A percentile compares a stretch with the other conserved stretches of the same genome.
Evolutionary conservation across 2,888 invertebrate species (phyloP).

Genomic region (Neocrepidodera transversa): DNA sequence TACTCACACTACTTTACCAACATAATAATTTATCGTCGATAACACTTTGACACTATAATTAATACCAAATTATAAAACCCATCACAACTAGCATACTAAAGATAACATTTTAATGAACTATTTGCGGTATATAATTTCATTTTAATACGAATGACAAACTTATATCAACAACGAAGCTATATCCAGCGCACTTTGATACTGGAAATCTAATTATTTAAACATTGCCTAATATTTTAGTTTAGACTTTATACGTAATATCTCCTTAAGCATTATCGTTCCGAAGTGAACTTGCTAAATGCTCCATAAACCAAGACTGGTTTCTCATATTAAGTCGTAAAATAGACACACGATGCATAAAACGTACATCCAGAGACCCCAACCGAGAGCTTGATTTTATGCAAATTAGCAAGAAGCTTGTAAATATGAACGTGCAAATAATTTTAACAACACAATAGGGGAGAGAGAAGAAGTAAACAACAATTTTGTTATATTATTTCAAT

Average conservation of each 20-base stretch:
- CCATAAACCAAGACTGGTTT: conserved; percentile 28
- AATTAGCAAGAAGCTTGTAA: conserved; percentile 31
- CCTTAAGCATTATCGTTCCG: conserved; percentile 16
- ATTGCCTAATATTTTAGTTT: conserved; percentile 19
- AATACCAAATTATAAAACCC: no score
- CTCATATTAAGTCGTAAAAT: conserved; percentile 32
- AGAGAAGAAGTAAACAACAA: no score
- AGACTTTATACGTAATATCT: conserved; percentile 13
- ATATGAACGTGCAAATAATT: conserved; percentile 30
- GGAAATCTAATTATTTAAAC: conserved; percentile 23
- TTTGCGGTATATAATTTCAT: not conserved
- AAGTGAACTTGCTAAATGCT: conserved; percentile 29
- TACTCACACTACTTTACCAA: no score
- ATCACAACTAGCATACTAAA: not conserved
- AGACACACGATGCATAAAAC: conserved; percentile 33
- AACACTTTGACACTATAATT: no score
- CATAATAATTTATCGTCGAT: no score
- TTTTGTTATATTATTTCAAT: no score
- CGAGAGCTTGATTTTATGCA: conserved; percentile 31
- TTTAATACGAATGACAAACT: not conserved
- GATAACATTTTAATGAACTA: not conserved
- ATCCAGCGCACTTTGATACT: conserved; percentile 7
- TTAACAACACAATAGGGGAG: conserved; percentile 18
- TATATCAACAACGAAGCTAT: not conserved
- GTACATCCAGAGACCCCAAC: conserved; percentile 17